Conservation (phyloP, 2,888 invertebrate species). For the Cryptocheilus praepositus region DNA sequence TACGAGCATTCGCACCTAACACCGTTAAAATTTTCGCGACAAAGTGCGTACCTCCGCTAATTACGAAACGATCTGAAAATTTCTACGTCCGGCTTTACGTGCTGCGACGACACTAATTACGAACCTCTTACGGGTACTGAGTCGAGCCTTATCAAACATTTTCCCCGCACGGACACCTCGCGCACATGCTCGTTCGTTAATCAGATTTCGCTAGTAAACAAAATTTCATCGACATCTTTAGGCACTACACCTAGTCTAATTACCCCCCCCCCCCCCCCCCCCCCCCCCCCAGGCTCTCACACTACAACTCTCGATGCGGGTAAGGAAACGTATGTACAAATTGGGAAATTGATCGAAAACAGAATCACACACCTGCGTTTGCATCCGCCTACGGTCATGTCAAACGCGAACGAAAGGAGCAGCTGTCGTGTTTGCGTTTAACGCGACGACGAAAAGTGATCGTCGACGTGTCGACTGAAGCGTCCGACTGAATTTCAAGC, state of each 20-base stretch:
- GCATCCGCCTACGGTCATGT: neutral
- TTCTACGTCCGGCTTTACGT: too few relatives aligned
- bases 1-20: too few relatives aligned
- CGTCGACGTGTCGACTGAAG: too few relatives aligned
- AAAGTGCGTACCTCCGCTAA: too few relatives aligned
- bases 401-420: neutral
- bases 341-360: constrained; percentile 32
- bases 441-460: too few relatives aligned
- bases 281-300: constrained; percentile 6
- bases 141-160: constrained; percentile 8
- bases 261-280: constrained; percentile 43
- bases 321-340: constrained; percentile 57
- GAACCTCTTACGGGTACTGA: too few relatives aligned
- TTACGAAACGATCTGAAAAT: too few relatives aligned
- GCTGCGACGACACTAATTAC: too few relatives aligned
- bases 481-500: too few relatives aligned
- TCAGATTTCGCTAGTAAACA: constrained; percentile 47
- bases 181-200: constrained; percentile 7
- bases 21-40: too few relatives aligned
- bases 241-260: constrained; percentile 71
- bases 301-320: too few relatives aligned
- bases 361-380: constrained; percentile 22
- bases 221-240: constrained; percentile 62
- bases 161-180: constrained; percentile 24
- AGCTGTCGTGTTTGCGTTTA: neutral